These are phyloP conservation scores for Anguilla marmorata DNA, from an alignment of 2,797 vertebrate species.

Conservation along the genomic window DNA sequence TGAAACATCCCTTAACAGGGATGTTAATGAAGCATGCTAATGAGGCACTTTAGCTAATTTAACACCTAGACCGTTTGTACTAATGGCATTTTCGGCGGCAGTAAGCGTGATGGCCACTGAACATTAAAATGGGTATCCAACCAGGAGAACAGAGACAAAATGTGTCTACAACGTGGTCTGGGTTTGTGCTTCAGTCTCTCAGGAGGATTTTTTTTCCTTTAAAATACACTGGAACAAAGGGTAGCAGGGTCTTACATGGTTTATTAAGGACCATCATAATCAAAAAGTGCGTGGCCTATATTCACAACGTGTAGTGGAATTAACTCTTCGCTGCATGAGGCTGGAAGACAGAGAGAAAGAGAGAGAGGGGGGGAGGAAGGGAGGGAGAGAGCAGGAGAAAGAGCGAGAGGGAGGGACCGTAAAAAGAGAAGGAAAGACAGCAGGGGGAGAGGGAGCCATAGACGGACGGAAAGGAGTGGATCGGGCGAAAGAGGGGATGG, in stretches of 20 bases:
- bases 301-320: constrained; percentile 27
- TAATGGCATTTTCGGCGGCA: background rate
- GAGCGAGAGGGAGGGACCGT: background rate
- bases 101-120: background rate
- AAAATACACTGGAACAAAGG: constrained; percentile 9
- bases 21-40: constrained; percentile 14
- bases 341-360: background rate
- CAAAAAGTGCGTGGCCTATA: constrained; percentile 40
- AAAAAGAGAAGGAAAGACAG: background rate
- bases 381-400: background rate
- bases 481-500: background rate
- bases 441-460: background rate
- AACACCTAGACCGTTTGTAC: background rate
- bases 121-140: background rate
- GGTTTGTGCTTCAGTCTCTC: background rate
- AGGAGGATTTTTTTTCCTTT: background rate
- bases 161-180: background rate
- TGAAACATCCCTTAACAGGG: constrained; percentile 1
- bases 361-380: background rate
- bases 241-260: constrained; percentile 28
- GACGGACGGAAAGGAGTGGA: background rate
- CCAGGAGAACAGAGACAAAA: background rate
- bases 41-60: background rate
- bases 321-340: constrained; percentile 6
- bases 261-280: constrained; percentile 38